phyloP scores from a whole-genome alignment of 1,140 invertebrate species.

The Cydia pomonella region DNA sequence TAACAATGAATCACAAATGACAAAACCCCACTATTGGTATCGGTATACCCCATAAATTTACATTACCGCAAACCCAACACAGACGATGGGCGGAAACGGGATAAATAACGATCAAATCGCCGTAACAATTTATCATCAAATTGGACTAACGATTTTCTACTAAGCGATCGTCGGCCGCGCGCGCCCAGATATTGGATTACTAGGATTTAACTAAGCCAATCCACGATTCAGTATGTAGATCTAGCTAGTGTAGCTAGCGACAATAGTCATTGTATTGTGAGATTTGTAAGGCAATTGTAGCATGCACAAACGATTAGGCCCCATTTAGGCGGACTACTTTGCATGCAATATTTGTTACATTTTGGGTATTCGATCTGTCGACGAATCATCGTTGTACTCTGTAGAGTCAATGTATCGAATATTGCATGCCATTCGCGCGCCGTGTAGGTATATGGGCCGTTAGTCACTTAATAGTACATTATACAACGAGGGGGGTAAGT shows the following conservation, averaged over 20 bases:
- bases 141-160: slow-evolving; percentile 13
- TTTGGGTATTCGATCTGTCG: too few relatives aligned
- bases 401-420: too few relatives aligned
- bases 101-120: slow-evolving; percentile 28
- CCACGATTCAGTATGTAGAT: background rate
- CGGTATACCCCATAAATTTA: slow-evolving; percentile 7
- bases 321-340: too few relatives aligned
- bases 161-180: background rate
- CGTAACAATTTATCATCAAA: slow-evolving; percentile 18
- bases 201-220: background rate
- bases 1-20: background rate
- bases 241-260: background rate
- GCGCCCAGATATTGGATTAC: background rate
- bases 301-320: too few relatives aligned
- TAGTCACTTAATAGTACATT: too few relatives aligned
- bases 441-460: too few relatives aligned
- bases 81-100: background rate
- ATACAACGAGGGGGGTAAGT: too few relatives aligned
- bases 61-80: slow-evolving; percentile 3
- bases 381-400: too few relatives aligned
- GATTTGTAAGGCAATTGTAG: too few relatives aligned
- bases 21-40: slow-evolving; percentile 6
- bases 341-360: too few relatives aligned
- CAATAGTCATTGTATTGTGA: background rate
- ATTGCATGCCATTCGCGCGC: too few relatives aligned